phyloP scores from a whole-genome alignment of 2,888 invertebrate genomes.

The Torymus aiolomorphi region DNA sequence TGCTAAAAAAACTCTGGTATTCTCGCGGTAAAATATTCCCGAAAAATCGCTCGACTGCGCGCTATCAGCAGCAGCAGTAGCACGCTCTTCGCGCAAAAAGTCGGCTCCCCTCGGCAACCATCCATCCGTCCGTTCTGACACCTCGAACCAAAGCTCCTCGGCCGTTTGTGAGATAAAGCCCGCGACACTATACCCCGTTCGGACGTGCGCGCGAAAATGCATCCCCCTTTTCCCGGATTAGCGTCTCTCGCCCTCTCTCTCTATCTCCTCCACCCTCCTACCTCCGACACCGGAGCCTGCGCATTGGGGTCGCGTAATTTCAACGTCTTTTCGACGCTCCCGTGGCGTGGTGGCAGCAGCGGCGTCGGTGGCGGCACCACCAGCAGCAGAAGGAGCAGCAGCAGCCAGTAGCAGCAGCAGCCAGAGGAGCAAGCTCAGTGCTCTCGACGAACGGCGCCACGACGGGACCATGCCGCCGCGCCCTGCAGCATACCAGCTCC shows the following conservation, averaged over 20 bases:
- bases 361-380: slow-evolving; percentile 20
- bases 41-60: no score
- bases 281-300: slow-evolving; percentile 57
- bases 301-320: slow-evolving; percentile 59
- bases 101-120: no score
- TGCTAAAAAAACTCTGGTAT: no score
- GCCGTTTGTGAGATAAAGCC: no score
- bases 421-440: slow-evolving; percentile 66
- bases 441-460: slow-evolving; percentile 74
- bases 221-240: slow-evolving; percentile 38
- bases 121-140: no score
- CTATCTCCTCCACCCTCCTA: not conserved
- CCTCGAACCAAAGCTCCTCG: no score
- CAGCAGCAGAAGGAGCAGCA: slow-evolving; percentile 60
- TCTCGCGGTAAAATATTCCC: no score
- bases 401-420: slow-evolving; percentile 54
- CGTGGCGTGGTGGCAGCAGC: slow-evolving; percentile 69
- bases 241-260: slow-evolving; percentile 5
- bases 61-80: no score
- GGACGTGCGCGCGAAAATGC: slow-evolving; percentile 16
- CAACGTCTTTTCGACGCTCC: slow-evolving; percentile 71
- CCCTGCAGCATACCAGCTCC: slow-evolving; percentile 70
- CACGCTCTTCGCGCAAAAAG: no score
- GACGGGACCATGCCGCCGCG: slow-evolving; percentile 75
- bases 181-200: no score